Evolutionary conservation across 2,797 vertebrate genomes (phyloP), one percentile per base, ranked within the genome.

Genomic region (Lepus townsendii): DNA sequence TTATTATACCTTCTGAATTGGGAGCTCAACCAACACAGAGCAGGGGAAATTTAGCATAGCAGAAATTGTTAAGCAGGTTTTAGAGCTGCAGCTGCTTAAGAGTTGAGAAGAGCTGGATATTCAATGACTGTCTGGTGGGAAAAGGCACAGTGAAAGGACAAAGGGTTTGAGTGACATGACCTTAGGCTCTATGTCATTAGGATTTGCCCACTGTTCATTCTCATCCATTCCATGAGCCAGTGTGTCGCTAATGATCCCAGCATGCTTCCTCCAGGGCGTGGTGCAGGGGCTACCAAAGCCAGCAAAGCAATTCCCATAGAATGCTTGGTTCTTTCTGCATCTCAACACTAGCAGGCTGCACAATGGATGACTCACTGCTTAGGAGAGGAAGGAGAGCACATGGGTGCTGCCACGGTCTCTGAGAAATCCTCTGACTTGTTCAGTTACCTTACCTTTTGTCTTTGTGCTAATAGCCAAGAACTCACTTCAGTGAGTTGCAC

Each of bases 401-500:
- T 30, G 26, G 26, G 27, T 3, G 47, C 69, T 11, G 22, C 30
- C 13, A 30, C 10, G 0, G 9, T 16, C 69, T 77, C n/a, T 22
- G 30, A 90, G 54, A 82, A 83, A 75, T 54, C 54, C 20, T 91
- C n/a, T 71, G 5, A 63, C 38, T 83, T 80, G 20, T 79, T 87
- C 7, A 2, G 1, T 0, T 54, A n/a, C 69, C 68, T 88, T 90
- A 78, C 11, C 76, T 84, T 89, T 93, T 90, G 27, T 71, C 60
- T 92, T 88, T 83, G 35, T 88, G 66, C 62, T 91, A 79, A 57
- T 71, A 83, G 77, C 54, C 22, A 89, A 88, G n/a, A 72, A 83
- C 52, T 93, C 35, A 75, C 42, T 94, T 73, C 26, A 17, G 27
- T 42, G 42, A 84, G 42, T 76, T 84, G 12, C 20, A 72, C 57